Conservation (phyloP, 2,888 invertebrate genomes). For the Rhimphoctona megacephalus region DNA sequence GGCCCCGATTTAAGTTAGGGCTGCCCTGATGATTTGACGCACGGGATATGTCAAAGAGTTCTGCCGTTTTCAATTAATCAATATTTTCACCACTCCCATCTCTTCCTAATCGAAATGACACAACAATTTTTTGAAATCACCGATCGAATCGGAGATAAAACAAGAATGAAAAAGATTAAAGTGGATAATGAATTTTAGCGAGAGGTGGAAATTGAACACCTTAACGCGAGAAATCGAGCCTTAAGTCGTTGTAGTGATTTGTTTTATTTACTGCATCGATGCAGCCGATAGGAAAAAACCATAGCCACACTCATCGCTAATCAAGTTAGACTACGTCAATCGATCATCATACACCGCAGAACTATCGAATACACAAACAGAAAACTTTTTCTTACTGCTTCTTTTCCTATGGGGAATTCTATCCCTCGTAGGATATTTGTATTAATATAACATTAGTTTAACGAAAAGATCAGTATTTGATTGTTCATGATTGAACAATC, state of each 20-base stretch:
- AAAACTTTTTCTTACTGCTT: constrained; percentile 27
- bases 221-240: constrained; percentile 41
- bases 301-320: constrained; percentile 50
- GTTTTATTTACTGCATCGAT: constrained; percentile 16
- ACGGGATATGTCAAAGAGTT: neutral
- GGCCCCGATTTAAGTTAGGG: no score
- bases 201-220: constrained; percentile 32
- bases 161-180: constrained; percentile 7
- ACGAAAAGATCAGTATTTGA: neutral
- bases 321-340: constrained; percentile 51
- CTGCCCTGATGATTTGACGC: no score
- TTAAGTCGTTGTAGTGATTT: neutral
- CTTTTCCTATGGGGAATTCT: constrained; percentile 11
- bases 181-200: constrained; percentile 26
- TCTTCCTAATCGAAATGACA: constrained; percentile 37
- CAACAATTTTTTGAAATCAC: constrained; percentile 33
- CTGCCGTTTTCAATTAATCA: constrained; percentile 57
- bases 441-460: neutral
- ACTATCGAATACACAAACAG: constrained; percentile 47
- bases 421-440: neutral
- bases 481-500: neutral
- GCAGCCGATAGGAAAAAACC: constrained; percentile 34
- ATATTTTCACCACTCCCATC: constrained; percentile 59
- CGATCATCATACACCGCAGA: constrained; percentile 52
- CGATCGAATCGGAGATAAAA: neutral